Evolutionary conservation across 2,113 vertebrate genomes (phyloP).

Genomic region (Plestiodon gilberti): DNA sequence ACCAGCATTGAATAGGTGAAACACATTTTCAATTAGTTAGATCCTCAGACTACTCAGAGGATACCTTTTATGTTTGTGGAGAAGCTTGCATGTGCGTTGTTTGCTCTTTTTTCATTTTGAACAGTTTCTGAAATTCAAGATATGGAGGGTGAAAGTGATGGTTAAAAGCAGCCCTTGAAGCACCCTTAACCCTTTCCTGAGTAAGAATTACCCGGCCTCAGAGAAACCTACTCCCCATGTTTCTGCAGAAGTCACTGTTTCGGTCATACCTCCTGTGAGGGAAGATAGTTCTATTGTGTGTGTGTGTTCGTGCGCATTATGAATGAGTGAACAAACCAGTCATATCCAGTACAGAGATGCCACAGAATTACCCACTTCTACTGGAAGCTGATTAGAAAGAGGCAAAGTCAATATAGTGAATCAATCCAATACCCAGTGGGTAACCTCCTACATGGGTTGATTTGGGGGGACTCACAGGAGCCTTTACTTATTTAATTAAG

Average conservation of each 20-base stretch:
- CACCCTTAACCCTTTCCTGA: too few relatives aligned
- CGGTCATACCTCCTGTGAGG: too few relatives aligned
- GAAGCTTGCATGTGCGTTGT: not conserved
- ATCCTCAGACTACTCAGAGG: not conserved
- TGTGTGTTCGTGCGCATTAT: too few relatives aligned
- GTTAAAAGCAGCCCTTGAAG: too few relatives aligned
- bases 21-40: not conserved
- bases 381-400: not conserved
- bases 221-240: too few relatives aligned
- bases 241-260: too few relatives aligned
- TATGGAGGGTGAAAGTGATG: not conserved
- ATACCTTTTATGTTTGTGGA: too few relatives aligned
- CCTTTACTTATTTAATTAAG: not conserved
- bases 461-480: not conserved
- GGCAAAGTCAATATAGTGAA: not conserved
- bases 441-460: not conserved
- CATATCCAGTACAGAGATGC: not conserved
- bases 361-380: not conserved
- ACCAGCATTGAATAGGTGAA: not conserved
- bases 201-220: too few relatives aligned
- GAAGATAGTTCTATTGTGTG: too few relatives aligned
- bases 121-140: not conserved
- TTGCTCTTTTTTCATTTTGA: not conserved
- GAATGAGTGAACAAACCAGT: too few relatives aligned
- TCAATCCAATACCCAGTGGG: not conserved